Conservation (phyloP, 2,797 vertebrate genomes). For the Margarornis squamiger region DNA sequence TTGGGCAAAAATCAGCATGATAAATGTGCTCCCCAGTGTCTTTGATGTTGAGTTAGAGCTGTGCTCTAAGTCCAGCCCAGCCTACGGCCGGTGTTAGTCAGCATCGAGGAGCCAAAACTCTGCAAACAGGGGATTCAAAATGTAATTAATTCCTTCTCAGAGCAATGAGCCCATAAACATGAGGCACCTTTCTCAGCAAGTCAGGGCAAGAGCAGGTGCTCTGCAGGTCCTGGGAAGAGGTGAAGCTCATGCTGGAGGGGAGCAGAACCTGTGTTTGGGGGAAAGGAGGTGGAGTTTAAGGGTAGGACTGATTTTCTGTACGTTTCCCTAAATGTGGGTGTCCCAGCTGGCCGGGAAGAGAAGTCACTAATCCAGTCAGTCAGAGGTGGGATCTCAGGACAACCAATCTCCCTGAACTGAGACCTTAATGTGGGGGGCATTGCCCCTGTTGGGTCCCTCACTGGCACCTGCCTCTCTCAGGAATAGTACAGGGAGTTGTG, state of each 20-base stretch:
- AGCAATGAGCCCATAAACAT: background rate
- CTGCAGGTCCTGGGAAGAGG: background rate
- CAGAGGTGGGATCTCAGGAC: background rate
- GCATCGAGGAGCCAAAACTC: background rate
- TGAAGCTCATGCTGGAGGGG: background rate
- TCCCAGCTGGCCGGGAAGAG: background rate
- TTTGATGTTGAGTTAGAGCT: background rate
- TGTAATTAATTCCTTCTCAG: background rate
- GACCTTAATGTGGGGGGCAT: background rate
- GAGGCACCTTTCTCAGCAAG: background rate
- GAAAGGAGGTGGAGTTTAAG: background rate
- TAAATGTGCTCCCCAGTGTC: background rate
- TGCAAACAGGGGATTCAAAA: background rate
- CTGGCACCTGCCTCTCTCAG: background rate
- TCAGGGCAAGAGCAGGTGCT: background rate
- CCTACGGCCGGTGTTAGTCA: background rate
- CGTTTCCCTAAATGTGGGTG: background rate
- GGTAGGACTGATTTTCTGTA: background rate
- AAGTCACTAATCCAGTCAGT: background rate
- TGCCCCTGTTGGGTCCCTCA: rapidly evolving
- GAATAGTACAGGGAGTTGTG: background rate
- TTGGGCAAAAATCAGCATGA: background rate
- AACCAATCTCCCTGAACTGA: rapidly evolving
- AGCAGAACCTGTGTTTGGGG: background rate
- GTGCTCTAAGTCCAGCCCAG: background rate